Conservation (phyloP, 1,140 invertebrate genomes). For the Mylabris phalerata region DNA sequence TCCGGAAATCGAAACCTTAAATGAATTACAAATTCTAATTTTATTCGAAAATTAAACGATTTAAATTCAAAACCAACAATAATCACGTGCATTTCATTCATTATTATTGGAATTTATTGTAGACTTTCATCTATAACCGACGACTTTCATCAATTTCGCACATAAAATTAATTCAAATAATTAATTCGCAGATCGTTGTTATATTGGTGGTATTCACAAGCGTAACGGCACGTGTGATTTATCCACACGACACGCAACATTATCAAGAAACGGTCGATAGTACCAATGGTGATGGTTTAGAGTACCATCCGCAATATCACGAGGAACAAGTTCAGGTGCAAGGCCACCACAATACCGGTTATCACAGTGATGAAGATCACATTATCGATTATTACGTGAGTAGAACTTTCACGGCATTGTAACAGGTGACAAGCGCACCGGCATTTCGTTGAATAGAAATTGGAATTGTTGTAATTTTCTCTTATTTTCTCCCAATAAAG, state of each 20-base stretch:
- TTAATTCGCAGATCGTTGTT: background rate
- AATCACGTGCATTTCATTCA: too few species aligned
- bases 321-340: background rate
- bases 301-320: too few species aligned
- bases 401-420: constrained; percentile 24
- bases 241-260: background rate
- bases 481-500: constrained; percentile 30
- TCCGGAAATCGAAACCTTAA: too few species aligned
- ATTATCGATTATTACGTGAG: constrained; percentile 42
- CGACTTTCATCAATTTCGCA: background rate
- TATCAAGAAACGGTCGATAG: background rate
- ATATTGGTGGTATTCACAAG: background rate
- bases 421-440: background rate
- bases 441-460: background rate
- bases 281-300: background rate
- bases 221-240: background rate
- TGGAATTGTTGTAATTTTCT: background rate
- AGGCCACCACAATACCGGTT: background rate
- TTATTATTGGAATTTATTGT: too few species aligned
- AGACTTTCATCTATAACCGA: too few species aligned
- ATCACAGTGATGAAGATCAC: constrained; percentile 29
- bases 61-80: too few species aligned
- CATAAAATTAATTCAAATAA: background rate
- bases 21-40: too few species aligned
- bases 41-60: too few species aligned